Evolutionary conservation across 2,797 vertebrate species (phyloP), one percentile per base, ranked within the genome.

Genomic region (Meda fulgida): DNA sequence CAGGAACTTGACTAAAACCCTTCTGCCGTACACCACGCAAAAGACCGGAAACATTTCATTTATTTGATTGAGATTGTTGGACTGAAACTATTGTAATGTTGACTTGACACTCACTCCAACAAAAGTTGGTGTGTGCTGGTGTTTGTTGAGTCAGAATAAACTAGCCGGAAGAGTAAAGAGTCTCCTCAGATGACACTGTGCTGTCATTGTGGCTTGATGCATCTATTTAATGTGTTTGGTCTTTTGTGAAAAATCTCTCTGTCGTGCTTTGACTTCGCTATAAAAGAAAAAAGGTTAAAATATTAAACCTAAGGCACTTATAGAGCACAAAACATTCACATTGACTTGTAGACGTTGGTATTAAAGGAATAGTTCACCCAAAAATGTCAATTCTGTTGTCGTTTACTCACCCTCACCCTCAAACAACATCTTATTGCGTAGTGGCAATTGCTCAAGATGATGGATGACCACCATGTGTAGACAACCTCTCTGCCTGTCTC

Each of bases 141-240:
- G 48, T 55, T 76, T 76, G 51, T 75, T 53, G 19, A 51, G 18
- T 72, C n/a, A 48, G 8, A 36, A 36, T 78, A 63, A 78, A 78
- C 55, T 78, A 29, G 55, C 23, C 16, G 5, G 11, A 55, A 58
- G 34, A 81, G n/a, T 75, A n/a, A 4, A 43, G 36, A 5, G 19
- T 87, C 51, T 77, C 85, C 72, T 88, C 60, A 75, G 18, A 88
- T 40, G 55, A 76, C 83, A 38, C 78, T 36, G 31, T 51, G 26
- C 53, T 36, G 34, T 73, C 76, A 71, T 78, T 87, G 60, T 84
- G 43, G 26, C 51, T 48, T 16, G 23, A 46, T 53, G 77, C 26
- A 46, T 40, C 73, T 87, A 78, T 85, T 84, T 81, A 70, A 18
- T 87, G 78, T 26, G 4, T 53, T 26, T 69, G 72, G 46, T 16